A percentile compares a stretch with the other conserved stretches of the same genome.
These are phyloP conservation scores for roundworm (Caenorhabditis elegans) DNA, from an alignment of 1,140 invertebrate species.

Conservation along the genomic window WBcel235 BX284606.5:559501-560000, in stretches of 20 bases:
- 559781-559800: background rate
- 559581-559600: constrained; percentile 64
- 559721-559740: constrained; percentile 64
- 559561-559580: constrained; percentile 65
- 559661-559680: constrained; percentile 63
- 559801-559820: background rate
- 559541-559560: constrained; percentile 60
- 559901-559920: constrained; percentile 55
- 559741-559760: constrained; percentile 63
- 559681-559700: constrained; percentile 63
- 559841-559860: constrained; percentile 58
- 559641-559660: background rate
- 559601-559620: constrained; percentile 62
- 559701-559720: constrained; percentile 63
- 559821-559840: constrained; percentile 39
- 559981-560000: constrained; percentile 60
- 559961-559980: too few species aligned
- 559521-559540: constrained; percentile 62
- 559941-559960: constrained; percentile 28
- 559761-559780: constrained; percentile 55
- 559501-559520: constrained; percentile 57
- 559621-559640: constrained; percentile 31
- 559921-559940: constrained; percentile 59
- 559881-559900: constrained; percentile 64
- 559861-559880: constrained; percentile 58